Base-by-base conservation (phyloP, 1,140 invertebrate species). In the Saxidomus purpurata region DNA sequence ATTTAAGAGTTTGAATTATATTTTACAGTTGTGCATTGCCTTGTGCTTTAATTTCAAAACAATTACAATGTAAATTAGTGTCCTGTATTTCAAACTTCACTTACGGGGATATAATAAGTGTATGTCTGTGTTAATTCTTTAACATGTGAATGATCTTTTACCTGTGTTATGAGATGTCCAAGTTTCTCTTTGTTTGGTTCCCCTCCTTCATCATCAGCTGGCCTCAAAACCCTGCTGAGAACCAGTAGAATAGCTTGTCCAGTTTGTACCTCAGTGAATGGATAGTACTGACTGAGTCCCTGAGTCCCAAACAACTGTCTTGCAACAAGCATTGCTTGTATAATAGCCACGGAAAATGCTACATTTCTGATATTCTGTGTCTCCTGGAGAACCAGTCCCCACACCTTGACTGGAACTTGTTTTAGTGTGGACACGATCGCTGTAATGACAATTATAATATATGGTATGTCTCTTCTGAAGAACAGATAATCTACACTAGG, bases 241-340 rank as follows among this genome's bases (percentile, higher is more conserved):
- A 94, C 81, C 28, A 93, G 82, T n/a, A 92, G 80, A n/a, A 95
- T 87, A 63, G 92, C 93, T 49, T 94, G 92, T 49, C 88, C 77
- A 4, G 94, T 92, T 89, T 95, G 94, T 25, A 92, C 91, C 0
- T 69, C 74, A 22, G 90, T 91, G 74, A 95, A 93, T 13, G 95
- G 94, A 80, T 94, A 95, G 93, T 92, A 95, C 84, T 94, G 94
- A 49, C 88, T 93, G 15, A 95, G 88, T 17, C 94, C 95, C 36
- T 93, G 92, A 49, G 92, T 90, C 55, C 94, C 95, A 87, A 95
- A 95, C 87, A 95, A 83, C 77, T 95, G 94, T 6, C 94, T 81
- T 4, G 94, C 91, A 36, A 89, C 74, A 40, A 95, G 89, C 49
- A 94, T 88, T 4, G 93, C 92, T 59, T 95, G 94, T 31, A 95